Evolutionary conservation across 30 jellyfish, hydroid and myxozoan genomes (phyloP).

Genomic region (Aurelia coerulea): DNA sequence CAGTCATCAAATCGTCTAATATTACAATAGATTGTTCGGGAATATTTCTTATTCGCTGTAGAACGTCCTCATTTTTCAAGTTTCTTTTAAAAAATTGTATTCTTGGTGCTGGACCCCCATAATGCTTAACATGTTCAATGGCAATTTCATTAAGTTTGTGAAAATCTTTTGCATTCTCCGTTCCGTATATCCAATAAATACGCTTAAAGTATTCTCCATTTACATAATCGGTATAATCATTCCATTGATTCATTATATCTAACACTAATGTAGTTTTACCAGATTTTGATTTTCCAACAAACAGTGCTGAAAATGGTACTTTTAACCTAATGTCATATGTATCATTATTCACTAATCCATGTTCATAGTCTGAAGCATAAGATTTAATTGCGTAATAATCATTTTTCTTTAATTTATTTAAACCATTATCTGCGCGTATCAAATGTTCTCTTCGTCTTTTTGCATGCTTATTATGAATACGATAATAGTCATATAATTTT

Average conservation of each 20-base stretch:
- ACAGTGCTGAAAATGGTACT: not conserved
- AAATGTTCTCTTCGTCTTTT: too few relatives aligned
- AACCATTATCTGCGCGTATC: too few relatives aligned
- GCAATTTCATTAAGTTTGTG: not conserved
- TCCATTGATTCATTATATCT: not conserved
- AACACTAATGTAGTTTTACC: not conserved
- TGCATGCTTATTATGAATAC: too few relatives aligned
- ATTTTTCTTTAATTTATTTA: too few relatives aligned
- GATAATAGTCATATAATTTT: too few relatives aligned
- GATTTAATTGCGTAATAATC: too few relatives aligned
- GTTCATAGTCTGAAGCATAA: too few relatives aligned
- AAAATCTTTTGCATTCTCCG: not conserved
- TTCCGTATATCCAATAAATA: not conserved
- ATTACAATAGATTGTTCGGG: not conserved
- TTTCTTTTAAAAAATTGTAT: not conserved
- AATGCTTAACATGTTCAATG: not conserved
- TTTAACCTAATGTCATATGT: not conserved
- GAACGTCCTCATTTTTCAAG: not conserved
- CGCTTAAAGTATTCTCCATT: not conserved
- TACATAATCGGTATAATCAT: not conserved
- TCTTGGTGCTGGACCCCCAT: not conserved
- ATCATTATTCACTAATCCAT: too few relatives aligned
- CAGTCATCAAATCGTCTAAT: not conserved
- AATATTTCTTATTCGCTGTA: not conserved
- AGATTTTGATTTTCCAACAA: not conserved